Evolutionary conservation across 2,113 vertebrate species (phyloP).

Genomic region (Procapra przewalskii): DNA sequence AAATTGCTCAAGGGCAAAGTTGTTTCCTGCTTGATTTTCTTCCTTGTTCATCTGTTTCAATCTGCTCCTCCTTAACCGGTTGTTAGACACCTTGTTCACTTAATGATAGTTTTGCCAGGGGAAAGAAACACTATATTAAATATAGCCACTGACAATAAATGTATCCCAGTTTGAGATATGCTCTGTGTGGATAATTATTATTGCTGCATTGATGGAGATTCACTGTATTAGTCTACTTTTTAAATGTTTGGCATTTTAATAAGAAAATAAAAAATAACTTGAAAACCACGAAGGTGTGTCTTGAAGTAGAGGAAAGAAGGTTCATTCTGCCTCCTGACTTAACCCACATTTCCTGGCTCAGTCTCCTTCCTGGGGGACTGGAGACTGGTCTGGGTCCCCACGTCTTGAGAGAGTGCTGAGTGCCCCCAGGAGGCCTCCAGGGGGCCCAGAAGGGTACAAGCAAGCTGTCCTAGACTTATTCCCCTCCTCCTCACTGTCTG

Average conservation of each 20-base stretch:
- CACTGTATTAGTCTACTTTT: not conserved
- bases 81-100: not conserved
- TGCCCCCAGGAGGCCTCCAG: no score
- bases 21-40: not conserved
- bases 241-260: not conserved
- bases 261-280: not conserved
- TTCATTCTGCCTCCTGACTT: not conserved
- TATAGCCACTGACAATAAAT: not conserved
- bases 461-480: not conserved
- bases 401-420: rapidly evolving
- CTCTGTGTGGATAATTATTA: not conserved
- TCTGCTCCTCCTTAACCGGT: not conserved
- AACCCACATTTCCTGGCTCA: not conserved
- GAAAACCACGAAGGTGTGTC: not conserved
- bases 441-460: not conserved
- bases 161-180: not conserved
- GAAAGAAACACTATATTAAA: not conserved
- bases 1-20: not conserved
- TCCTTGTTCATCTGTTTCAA: not conserved
- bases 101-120: not conserved
- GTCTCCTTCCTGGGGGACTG: not conserved
- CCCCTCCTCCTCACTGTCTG: not conserved
- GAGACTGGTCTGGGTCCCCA: not conserved
- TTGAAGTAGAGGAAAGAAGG: not conserved
- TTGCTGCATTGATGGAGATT: not conserved